Evolutionary conservation across 2,888 invertebrate genomes (phyloP), one percentile per base, ranked within the genome.

Genomic region (Phalera bucephala): DNA sequence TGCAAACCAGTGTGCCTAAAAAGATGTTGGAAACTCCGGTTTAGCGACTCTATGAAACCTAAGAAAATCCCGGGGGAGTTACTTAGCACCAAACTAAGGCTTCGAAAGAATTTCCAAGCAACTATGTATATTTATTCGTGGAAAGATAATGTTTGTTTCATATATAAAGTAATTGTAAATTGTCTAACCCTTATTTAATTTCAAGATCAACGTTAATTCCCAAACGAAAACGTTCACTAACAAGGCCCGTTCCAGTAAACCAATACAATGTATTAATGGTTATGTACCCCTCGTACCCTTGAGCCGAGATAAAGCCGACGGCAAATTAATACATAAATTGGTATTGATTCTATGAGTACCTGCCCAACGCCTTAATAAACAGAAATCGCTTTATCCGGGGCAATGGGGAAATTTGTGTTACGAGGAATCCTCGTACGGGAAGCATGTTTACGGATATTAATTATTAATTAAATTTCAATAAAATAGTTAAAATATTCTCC

Each of bases 241-340:
- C 20, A 27, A 35, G 15, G 27, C 29, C n/a, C n/a, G n/a, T 31
- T 39, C 38, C 30, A 22, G 36, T 48, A 36, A 43, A 34, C 36
- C 38, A 27, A 43, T 39, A 35, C 27, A 43, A 36, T 15, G 43
- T 31, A 26, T 39, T 36, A 31, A 33, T 53, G 49, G 43, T 42
- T 43, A 39, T 34, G 38, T 50, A 23, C 37, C 20, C 31, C 25
- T 33, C 36, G 21, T 35, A 42, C 31, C 29, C 21, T 12, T 20
- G 21, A 10, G 29, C 30, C 17, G n/a, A 20, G 22, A 40, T 48
- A 31, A 38, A 29, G 26, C 31, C 37, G 17, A 26, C 8, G 31
- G 30, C 17, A 15, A 47, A 47, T 36, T 19, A 41, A 25, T 36
- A 41, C 27, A 52, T 25, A 15, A 25, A 36, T 35, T 31, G 35